phyloP scores from a whole-genome alignment of 1,140 invertebrate genomes.

The Drosophila sp. region DNA sequence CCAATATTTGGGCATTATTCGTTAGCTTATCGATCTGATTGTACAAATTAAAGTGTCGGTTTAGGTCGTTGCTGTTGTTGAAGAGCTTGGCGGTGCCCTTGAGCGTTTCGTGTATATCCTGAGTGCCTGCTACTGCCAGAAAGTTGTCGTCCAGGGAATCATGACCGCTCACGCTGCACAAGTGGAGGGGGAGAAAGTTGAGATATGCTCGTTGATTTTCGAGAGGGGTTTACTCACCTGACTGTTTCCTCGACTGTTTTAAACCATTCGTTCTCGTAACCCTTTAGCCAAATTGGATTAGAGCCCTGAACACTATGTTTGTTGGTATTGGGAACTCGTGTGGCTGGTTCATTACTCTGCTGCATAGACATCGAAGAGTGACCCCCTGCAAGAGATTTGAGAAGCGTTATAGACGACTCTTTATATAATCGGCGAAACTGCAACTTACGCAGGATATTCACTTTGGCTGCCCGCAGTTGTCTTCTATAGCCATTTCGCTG shows the following conservation, averaged over 20 bases:
- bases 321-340: slow-evolving; percentile 95
- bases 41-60: slow-evolving; percentile 87
- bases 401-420: background rate
- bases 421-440: background rate
- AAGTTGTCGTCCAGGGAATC: slow-evolving; percentile 94
- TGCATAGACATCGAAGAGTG: slow-evolving; percentile 71
- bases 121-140: slow-evolving; percentile 59
- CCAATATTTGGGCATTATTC: slow-evolving; percentile 84
- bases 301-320: slow-evolving; percentile 96
- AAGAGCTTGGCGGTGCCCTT: slow-evolving; percentile 79
- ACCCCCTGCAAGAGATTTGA: slow-evolving; percentile 40
- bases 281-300: slow-evolving; percentile 97
- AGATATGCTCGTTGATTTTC: background rate
- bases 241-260: slow-evolving; percentile 92
- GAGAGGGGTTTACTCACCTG: slow-evolving; percentile 83
- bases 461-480: slow-evolving; percentile 96
- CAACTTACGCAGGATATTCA: slow-evolving; percentile 93
- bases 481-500: slow-evolving; percentile 92
- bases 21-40: slow-evolving; percentile 86
- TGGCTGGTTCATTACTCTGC: slow-evolving; percentile 69
- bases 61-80: slow-evolving; percentile 85
- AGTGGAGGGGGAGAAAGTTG: background rate
- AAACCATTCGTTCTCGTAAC: slow-evolving; percentile 97
- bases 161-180: slow-evolving; percentile 86
- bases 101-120: slow-evolving; percentile 75